Conservation (phyloP, 2,888 invertebrate species). For the Seira musarum region DNA sequence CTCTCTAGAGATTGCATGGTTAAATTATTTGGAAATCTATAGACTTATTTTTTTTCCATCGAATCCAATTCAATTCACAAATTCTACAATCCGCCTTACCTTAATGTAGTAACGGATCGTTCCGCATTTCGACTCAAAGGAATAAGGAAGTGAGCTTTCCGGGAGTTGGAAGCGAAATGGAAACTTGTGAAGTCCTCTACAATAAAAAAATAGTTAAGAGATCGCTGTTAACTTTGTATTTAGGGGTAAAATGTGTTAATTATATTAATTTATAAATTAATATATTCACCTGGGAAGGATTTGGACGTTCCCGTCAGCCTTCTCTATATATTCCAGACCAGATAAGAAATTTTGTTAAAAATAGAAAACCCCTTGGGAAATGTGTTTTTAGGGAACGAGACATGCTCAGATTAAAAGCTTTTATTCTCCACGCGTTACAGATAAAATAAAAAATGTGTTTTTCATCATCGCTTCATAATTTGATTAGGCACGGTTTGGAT, state of each 20-base stretch:
- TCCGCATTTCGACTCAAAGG: constrained; percentile 83
- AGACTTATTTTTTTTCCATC: constrained; percentile 7
- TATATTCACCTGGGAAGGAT: constrained; percentile 81
- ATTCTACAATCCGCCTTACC: constrained; percentile 71
- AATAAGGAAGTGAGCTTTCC: constrained; percentile 82
- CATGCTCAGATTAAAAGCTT: too few species aligned
- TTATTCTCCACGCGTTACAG: too few species aligned
- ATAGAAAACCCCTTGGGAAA: background rate
- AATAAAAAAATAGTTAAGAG: too few species aligned
- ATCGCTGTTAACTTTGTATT: too few species aligned
- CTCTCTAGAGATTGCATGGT: too few species aligned
- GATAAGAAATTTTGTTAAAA: too few species aligned
- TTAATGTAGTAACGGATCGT: constrained; percentile 83
- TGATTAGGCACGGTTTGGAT: too few species aligned
- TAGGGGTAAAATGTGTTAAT: too few species aligned
- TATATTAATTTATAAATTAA: too few species aligned
- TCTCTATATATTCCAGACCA: constrained; percentile 72
- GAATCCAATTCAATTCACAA: background rate
- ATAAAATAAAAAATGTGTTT: too few species aligned
- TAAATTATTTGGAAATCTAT: background rate
- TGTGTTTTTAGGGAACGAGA: too few species aligned
- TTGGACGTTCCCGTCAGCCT: constrained; percentile 77
- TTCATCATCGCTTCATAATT: too few species aligned
- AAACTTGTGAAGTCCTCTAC: constrained; percentile 81
- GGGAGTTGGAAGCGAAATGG: constrained; percentile 81